Conservation (phyloP, 2,888 invertebrate genomes). For the Eupithecia inturbata region DNA sequence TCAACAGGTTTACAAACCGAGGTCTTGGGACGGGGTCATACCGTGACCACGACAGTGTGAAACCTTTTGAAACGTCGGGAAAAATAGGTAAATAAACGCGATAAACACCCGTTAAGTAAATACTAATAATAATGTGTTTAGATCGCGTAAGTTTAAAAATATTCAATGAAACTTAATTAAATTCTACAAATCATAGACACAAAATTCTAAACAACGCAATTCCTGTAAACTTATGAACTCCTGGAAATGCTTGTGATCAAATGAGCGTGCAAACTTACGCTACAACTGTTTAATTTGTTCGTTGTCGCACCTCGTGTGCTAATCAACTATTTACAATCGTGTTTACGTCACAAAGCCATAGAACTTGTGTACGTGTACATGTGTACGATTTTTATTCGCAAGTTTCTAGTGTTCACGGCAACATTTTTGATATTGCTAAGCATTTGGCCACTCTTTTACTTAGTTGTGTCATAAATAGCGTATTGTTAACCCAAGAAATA, state of each 20-base stretch:
- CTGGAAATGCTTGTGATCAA: not conserved
- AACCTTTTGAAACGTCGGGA: too few species aligned
- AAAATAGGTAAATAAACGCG: too few species aligned
- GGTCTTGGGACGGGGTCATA: too few species aligned
- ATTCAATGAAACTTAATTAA: too few species aligned
- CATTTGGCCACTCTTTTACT: not conserved
- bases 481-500: too few species aligned
- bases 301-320: not conserved
- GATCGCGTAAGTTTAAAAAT: too few species aligned
- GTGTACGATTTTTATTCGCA: constrained; percentile 2
- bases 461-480: not conserved
- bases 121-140: too few species aligned
- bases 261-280: constrained; percentile 8
- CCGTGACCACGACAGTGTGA: too few species aligned
- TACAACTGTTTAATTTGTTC: constrained; percentile 3
- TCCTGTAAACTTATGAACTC: not conserved
- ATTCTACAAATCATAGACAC: constrained; percentile 2
- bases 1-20: too few species aligned
- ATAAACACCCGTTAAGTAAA: too few species aligned
- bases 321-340: constrained; percentile 5
- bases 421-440: not conserved
- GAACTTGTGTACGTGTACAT: too few species aligned
- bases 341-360: not conserved
- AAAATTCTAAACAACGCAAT: not conserved
- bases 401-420: not conserved